Conservation (phyloP, 2,113 vertebrate species). For the Cyprinus carpio region DNA sequence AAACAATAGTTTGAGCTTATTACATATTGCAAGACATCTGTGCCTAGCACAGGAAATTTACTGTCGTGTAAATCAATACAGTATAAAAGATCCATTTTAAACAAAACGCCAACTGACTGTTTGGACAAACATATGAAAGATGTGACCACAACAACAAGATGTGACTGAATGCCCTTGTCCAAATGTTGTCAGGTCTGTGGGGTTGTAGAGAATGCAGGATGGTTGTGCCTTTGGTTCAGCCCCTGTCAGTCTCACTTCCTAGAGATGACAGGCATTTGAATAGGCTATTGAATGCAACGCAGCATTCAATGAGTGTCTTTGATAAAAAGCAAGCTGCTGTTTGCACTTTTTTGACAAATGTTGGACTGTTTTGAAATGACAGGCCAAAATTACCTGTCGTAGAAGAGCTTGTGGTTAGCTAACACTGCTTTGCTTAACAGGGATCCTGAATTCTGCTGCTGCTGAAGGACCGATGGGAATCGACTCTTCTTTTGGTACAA, state of each 20-base stretch:
- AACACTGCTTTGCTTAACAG: conserved; percentile 55
- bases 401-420: conserved; percentile 53
- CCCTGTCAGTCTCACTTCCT: conserved; percentile 72
- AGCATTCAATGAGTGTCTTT: conserved; percentile 62
- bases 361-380: conserved; percentile 70
- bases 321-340: conserved; percentile 59
- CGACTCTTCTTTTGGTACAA: background rate
- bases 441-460: conserved; percentile 15
- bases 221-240: conserved; percentile 63
- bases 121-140: conserved; percentile 60
- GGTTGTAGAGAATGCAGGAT: conserved; percentile 60
- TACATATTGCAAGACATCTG: background rate
- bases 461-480: conserved; percentile 62
- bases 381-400: conserved; percentile 67
- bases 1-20: background rate
- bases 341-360: conserved; percentile 69
- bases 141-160: conserved; percentile 72
- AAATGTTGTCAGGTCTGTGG: conserved; percentile 69
- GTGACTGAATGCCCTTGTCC: conserved; percentile 76
- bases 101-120: conserved; percentile 52
- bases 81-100: background rate
- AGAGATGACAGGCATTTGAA: conserved; percentile 76
- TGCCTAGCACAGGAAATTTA: background rate
- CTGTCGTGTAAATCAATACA: background rate
- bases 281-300: conserved; percentile 63